Evolutionary conservation across 2,113 vertebrate species (phyloP), one percentile per base, ranked within the genome.

Genomic region (Mungos mungo): DNA sequence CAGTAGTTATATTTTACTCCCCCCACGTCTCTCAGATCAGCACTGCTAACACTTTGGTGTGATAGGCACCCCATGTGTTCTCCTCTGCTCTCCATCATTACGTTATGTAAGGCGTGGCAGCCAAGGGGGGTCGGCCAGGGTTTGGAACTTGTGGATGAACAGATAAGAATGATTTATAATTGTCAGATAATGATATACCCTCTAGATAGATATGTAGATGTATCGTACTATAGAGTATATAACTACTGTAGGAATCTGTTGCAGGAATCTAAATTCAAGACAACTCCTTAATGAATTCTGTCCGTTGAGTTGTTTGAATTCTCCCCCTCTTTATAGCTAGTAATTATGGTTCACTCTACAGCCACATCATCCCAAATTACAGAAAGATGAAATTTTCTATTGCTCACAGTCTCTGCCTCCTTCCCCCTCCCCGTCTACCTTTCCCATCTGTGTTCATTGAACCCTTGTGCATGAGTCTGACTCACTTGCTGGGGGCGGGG

Each of bases 111-210:
- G 65, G 63, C 21, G 25, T 93, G n/a, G n/a, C 87, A 79, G 19
- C 15, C 29, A 80, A 94, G 80, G 84, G 31, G 69, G 12, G 18
- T 38, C 57, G 12, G 23, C n/a, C 57, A 57, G 33, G 9, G 45
- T 95, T 93, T 92, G 47, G 52, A 93, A 89, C 19, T 93, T 92
- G 10, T 35, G 35, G 95, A 68, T 96, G 57, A 90, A 31, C 90
- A 90, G 31, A 5, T 88, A 95, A 96, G 45, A 90, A 71, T 85
- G 84, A 90, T 68, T 80, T 79, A 4, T 82, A 96, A 86, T 85
- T 50, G 89, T 27, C 25, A 4, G 33, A 27, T 93, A 88, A 72
- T 76, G 91, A 35, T 71, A 71, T 65, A 9, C 19, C 72, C n/a
- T 74, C 13, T 89, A 50, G 41, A 65, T 65, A 82, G 38, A 63